Evolutionary conservation across 2,888 invertebrate genomes (phyloP), one percentile per base, ranked within the genome.

Genomic region (Metellina segmentata): DNA sequence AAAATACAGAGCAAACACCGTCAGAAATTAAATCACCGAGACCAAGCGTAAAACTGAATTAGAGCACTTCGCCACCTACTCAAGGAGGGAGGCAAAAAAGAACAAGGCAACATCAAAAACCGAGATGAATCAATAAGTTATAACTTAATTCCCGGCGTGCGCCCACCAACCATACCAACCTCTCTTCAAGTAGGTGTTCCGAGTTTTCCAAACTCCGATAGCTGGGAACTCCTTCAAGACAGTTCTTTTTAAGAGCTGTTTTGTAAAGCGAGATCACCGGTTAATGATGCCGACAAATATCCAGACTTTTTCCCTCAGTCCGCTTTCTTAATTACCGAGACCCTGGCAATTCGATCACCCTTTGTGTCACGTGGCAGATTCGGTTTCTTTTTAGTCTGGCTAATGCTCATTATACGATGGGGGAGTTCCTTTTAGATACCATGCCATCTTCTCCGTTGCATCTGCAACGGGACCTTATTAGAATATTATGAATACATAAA

Each of bases 401-500:
- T 89, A 89, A 89, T 86, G 90, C 86, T 90, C 81, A 90, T 90
- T 90, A 90, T 81, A 86, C 75, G 70, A 19, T 19, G 75, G 81
- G 69, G 52, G 79, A 75, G 19, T 71, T 72, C 51, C 72, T 34
- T 34, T 34, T 34, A 34, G 34, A 34, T 34, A 34, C 34, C 34
- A 34, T 34, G 34, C 34, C 81, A 72, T 69, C 70, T 6, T 48
- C 49, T 72, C 71, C 89, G 70, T 69, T 75, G 81, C 81, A 81
- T 61, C 61, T 61, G 72, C 78, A 49, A 34, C 13, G 53, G 34
- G 81, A 74, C 75, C 89, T 90, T 81, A 90, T 86, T 90, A 81
- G 85, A 90, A 82, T 86, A 90, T 86, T 90, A 86, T 86, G 90
- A 86, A 86, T 90, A 75, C 86, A 90, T 90, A 90, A 90, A 90